Percentiles rank a stretch among this genome's conserved stretches.
Evolutionary conservation across 2,888 invertebrate species (phyloP).

Genomic region (Molanna angustata): DNA sequence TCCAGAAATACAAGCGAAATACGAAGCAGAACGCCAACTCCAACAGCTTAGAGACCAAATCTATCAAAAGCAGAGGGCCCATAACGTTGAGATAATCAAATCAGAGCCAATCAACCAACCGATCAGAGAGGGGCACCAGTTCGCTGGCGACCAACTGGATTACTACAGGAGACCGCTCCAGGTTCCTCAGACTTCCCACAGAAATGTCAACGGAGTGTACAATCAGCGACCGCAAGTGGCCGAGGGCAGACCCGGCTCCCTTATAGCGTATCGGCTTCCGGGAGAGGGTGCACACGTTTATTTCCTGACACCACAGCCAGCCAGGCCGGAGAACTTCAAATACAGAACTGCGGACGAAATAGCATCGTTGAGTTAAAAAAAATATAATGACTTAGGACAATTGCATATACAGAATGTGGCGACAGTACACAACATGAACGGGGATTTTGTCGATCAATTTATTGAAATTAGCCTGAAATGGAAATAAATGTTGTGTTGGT

Average conservation of each 20-base stretch:
- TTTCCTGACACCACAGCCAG: constrained; percentile 70
- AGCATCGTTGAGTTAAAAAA: constrained; percentile 26
- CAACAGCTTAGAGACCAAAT: constrained; percentile 35
- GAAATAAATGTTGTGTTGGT: no score
- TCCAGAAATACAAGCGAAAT: constrained; percentile 34
- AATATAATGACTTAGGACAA: no score
- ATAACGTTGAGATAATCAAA: constrained; percentile 46
- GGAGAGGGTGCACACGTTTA: constrained; percentile 77
- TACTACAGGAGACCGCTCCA: constrained; percentile 58
- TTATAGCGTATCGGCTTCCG: constrained; percentile 70
- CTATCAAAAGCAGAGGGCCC: constrained; percentile 42
- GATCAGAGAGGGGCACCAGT: constrained; percentile 39
- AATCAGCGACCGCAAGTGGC: constrained; percentile 39
- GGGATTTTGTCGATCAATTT: no score
- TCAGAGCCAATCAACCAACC: constrained; percentile 43
- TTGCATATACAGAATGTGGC: no score
- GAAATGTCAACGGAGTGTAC: constrained; percentile 34
- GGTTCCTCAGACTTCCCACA: constrained; percentile 44
- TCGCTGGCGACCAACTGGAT: constrained; percentile 45
- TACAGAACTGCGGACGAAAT: constrained; percentile 28
- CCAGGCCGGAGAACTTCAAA: constrained; percentile 37
- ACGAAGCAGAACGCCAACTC: constrained; percentile 40
- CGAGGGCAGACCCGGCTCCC: constrained; percentile 56
- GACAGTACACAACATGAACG: no score
- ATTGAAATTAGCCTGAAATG: no score